Conservation (phyloP, 2,113 vertebrate species). For the Todiramphus saurophagus region DNA sequence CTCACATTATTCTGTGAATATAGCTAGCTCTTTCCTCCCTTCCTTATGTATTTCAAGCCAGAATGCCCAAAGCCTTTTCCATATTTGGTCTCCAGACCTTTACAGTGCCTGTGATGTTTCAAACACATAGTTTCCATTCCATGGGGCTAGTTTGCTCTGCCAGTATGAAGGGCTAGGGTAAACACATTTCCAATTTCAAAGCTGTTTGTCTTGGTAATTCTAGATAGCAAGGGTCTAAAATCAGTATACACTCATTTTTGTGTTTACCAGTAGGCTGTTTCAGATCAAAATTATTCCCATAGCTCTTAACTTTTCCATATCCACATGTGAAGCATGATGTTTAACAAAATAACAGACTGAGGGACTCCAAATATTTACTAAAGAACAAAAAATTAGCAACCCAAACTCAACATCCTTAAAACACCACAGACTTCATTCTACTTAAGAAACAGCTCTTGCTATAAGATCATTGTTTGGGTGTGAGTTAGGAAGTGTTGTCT, state of each 20-base stretch:
- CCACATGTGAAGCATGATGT: not conserved
- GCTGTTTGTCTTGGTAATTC: slow-evolving; percentile 36
- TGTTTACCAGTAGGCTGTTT: slow-evolving; percentile 21
- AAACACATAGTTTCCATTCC: not conserved
- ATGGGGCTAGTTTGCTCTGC: not conserved
- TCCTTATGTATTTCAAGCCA: not conserved
- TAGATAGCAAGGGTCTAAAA: not conserved
- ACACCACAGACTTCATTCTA: not conserved
- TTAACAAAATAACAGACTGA: not conserved
- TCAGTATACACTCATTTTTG: not conserved
- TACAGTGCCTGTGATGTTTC: not conserved
- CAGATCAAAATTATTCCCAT: not conserved
- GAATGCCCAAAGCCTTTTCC: not conserved
- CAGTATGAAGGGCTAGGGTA: not conserved
- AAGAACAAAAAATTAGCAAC: not conserved
- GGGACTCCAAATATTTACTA: not conserved
- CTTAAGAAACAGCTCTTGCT: not conserved
- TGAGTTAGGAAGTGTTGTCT: not conserved
- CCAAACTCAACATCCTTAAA: not conserved
- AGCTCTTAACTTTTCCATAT: not conserved
- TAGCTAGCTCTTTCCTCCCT: not conserved
- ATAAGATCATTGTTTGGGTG: not conserved
- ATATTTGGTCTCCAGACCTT: not conserved
- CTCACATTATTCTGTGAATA: not conserved
- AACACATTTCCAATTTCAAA: slow-evolving; percentile 43